phyloP scores from a whole-genome alignment of 92 coral and sea anemone genomes.

The Umimayanthus chanpuru region DNA sequence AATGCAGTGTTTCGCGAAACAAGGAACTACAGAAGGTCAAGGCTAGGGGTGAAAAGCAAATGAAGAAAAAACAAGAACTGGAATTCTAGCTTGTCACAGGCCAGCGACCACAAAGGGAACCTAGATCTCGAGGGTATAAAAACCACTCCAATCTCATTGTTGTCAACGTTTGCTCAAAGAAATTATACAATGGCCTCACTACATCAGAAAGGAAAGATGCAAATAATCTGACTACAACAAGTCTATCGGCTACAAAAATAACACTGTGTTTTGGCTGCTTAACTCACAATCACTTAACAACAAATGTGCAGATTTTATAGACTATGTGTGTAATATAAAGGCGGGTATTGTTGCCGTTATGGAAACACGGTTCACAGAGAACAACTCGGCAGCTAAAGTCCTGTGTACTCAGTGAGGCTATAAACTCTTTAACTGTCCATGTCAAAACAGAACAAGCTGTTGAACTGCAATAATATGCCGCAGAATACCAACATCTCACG shows the following conservation, averaged over 20 bases:
- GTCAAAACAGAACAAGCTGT: no score
- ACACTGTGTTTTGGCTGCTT: neutral
- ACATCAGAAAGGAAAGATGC: no score
- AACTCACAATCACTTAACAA: conserved; percentile 29
- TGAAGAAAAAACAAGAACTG: neutral
- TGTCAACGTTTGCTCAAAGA: neutral
- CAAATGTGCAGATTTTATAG: conserved; percentile 20
- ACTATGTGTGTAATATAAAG: conserved; percentile 8
- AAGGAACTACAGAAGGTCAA: no score
- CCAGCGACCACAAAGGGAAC: conserved; percentile 2
- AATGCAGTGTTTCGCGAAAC: no score
- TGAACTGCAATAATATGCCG: no score
- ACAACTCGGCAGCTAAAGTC: no score
- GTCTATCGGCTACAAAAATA: neutral
- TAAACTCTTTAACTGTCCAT: no score
- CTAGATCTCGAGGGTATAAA: neutral
- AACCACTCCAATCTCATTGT: conserved; percentile 2
- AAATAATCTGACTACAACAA: neutral
- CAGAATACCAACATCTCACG: no score
- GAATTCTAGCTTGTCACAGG: neutral
- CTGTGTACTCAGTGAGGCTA: no score
- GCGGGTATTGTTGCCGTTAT: neutral
- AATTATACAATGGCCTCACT: neutral
- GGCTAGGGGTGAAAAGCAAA: no score
- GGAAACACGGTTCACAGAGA: no score